Percentiles rank a stretch among this genome's conserved stretches.
Evolutionary conservation across 2,888 invertebrate species (phyloP).

Genomic region (Druceiella hillmani): DNA sequence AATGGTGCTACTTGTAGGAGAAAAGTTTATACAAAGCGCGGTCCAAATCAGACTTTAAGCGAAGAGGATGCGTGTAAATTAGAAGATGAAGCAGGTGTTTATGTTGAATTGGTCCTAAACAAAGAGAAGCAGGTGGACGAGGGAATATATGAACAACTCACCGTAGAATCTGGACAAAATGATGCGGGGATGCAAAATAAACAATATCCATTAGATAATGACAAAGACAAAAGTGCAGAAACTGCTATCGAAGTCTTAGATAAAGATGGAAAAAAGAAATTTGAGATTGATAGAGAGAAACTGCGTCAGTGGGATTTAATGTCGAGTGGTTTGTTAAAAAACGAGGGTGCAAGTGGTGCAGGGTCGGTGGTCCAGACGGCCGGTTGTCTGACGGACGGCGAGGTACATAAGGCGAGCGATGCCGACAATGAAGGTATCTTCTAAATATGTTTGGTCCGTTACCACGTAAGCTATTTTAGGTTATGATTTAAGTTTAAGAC

Average conservation of each 20-base stretch:
- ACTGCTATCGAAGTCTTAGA: slow-evolving; percentile 8
- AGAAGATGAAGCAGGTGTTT: slow-evolving; percentile 48
- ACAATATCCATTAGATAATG: too few relatives aligned
- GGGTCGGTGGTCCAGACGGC: slow-evolving; percentile 33
- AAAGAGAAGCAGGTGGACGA: slow-evolving; percentile 40
- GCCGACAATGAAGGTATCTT: slow-evolving; percentile 51
- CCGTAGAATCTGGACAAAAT: slow-evolving; percentile 42
- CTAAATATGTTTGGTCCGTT: slow-evolving; percentile 44
- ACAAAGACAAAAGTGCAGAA: not conserved
- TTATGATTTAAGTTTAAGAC: too few relatives aligned
- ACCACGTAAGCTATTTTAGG: too few relatives aligned
- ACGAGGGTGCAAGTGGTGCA: slow-evolving; percentile 38
- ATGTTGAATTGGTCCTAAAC: slow-evolving; percentile 36
- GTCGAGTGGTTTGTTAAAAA: slow-evolving; percentile 72
- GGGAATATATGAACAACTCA: slow-evolving; percentile 52
- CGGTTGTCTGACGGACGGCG: slow-evolving; percentile 35
- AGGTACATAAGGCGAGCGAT: slow-evolving; percentile 43
- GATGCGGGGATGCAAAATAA: slow-evolving; percentile 5
- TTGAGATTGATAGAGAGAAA: slow-evolving; percentile 77
- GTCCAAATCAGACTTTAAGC: slow-evolving; percentile 27
- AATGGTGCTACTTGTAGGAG: slow-evolving; percentile 28
- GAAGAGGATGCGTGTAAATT: slow-evolving; percentile 29
- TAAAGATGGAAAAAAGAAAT: slow-evolving; percentile 39
- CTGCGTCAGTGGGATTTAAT: slow-evolving; percentile 84
- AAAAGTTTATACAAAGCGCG: slow-evolving; percentile 25